Base-by-base conservation (phyloP, 2,113 vertebrate genomes). In the Osmerus eperlanus region DNA sequence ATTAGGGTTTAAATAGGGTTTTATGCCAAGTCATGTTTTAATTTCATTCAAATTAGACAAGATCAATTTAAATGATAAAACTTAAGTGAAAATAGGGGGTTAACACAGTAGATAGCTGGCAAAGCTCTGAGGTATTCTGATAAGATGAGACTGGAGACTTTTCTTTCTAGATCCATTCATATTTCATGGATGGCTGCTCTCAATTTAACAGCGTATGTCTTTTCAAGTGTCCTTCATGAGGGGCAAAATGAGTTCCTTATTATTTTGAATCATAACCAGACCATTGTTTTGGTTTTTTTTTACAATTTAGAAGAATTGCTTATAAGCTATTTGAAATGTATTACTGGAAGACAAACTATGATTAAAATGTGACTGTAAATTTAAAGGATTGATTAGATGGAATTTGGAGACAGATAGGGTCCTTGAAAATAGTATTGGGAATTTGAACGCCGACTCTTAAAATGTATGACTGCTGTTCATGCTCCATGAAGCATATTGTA, bases 131-230 rank as follows among this genome's bases (percentile, higher is more conserved):
- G 60, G 60, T 62, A 62, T 15, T 64, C 62, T 9, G 15, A 32
- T 60, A 32, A 19, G 11, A 64, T 41, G 18, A 41, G 28, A 41
- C 21, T 64, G 21, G 23, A 62, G 60, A 23, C 16, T 41, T 36
- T 65, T 63, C 61, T 29, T 32, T n/a, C 32, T 41, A 65, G 41
- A 41, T 65, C 32, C 63, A n/a, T 65, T 65, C 63, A 65, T 65
- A 36, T 32, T 32, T 65, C 14, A 47, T 19, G 29, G 32, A 65
- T 65, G 29, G 16, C 63, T 12, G 32, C 7, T 21, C 63, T 65
- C 29, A 65, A 18, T 65, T 19, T 32, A 29, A 21, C 32, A 41
- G 8, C 28, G 15, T 16, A 25, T 7, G 63, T 8, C 32, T 41
- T n/a, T 65, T 36, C 63, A 32, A 16, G 63, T 65, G 29, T 65